These are phyloP conservation scores for Trachymyrmex septentrionalis DNA, from an alignment of 1,140 invertebrate genomes.

Conservation along the genomic window DNA sequence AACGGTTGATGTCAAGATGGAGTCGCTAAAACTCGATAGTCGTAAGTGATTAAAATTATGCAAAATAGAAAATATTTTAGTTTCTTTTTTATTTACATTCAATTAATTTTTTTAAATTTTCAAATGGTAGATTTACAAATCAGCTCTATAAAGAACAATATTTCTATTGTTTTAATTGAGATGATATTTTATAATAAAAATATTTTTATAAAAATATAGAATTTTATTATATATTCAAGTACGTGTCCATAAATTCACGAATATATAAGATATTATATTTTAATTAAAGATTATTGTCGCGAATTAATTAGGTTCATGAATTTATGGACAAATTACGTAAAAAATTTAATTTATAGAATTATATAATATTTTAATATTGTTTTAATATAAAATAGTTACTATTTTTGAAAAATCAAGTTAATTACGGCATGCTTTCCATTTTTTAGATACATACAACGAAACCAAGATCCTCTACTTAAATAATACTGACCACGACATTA, in stretches of 20 bases:
- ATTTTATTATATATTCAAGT: background rate
- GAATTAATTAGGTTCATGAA: background rate
- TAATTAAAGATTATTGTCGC: background rate
- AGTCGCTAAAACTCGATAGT: slow-evolving; percentile 87
- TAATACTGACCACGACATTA: slow-evolving; percentile 80
- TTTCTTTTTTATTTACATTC: background rate
- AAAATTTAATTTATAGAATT: background rate
- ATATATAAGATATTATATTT: background rate
- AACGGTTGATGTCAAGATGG: slow-evolving; percentile 88
- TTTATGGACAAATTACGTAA: background rate
- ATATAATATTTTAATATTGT: background rate
- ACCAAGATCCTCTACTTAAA: slow-evolving; percentile 82
- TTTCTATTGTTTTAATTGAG: background rate
- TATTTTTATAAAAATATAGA: too few relatives aligned
- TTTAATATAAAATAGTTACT: background rate
- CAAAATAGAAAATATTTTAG: background rate
- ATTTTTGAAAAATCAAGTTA: slow-evolving; percentile 16
- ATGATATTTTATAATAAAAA: background rate
- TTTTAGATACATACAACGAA: slow-evolving; percentile 81
- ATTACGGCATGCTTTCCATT: slow-evolving; percentile 40
- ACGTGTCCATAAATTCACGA: background rate
- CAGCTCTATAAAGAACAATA: background rate
- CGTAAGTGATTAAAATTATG: slow-evolving; percentile 73
- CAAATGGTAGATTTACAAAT: background rate
- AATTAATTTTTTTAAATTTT: background rate